Conservation (phyloP, 2,113 vertebrate species). For the Prietella phreatophila region DNA sequence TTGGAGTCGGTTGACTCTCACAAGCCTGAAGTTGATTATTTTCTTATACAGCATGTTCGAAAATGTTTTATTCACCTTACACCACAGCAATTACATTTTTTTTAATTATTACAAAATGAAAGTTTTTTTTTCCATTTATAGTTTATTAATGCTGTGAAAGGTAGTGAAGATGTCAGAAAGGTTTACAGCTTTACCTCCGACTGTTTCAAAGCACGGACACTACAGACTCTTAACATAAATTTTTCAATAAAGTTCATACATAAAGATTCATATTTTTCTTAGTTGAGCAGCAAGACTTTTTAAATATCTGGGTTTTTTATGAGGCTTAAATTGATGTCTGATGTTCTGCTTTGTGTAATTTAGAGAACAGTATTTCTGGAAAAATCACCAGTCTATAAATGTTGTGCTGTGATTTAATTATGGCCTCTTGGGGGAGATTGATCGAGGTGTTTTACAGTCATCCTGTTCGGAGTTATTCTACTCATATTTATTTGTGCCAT, state of each 20-base stretch:
- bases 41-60: not conserved
- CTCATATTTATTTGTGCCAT: conserved; percentile 31
- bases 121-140: too few relatives aligned
- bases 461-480: not conserved
- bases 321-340: not conserved
- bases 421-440: not conserved
- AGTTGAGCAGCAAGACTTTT: not conserved
- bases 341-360: not conserved
- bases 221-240: not conserved
- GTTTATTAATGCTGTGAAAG: not conserved
- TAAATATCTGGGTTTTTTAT: not conserved
- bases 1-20: not conserved
- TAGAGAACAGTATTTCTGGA: not conserved
- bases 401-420: conserved; percentile 8
- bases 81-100: not conserved
- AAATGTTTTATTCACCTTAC: not conserved
- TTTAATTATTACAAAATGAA: too few relatives aligned
- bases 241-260: not conserved
- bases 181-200: not conserved
- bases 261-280: not conserved
- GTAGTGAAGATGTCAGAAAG: not conserved
- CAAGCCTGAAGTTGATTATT: not conserved
- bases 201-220: not conserved
- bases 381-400: conserved; percentile 5
- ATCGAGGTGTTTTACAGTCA: conserved; percentile 23